These are phyloP conservation scores for Steatornis caripensis DNA, from an alignment of 2,113 vertebrate genomes.

Conservation along the genomic window DNA sequence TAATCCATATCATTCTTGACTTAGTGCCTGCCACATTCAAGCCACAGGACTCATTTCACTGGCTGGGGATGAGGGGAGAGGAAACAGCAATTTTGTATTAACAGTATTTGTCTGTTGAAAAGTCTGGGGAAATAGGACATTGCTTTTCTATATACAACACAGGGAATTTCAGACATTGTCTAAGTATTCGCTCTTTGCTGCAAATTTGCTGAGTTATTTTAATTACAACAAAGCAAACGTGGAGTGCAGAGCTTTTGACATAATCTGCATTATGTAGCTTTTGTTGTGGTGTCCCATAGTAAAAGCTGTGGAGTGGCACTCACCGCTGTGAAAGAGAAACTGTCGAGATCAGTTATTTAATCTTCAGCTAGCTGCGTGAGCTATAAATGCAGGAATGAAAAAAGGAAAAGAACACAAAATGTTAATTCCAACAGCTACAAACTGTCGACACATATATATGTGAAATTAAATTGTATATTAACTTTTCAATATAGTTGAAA, in stretches of 20 bases:
- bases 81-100: neutral
- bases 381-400: neutral
- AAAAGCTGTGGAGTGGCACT: neutral
- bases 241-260: neutral
- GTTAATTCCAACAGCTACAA: neutral
- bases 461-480: neutral
- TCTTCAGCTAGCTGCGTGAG: neutral
- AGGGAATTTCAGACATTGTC: neutral
- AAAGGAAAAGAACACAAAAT: neutral
- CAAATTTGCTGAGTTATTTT: neutral
- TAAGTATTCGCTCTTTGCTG: conserved; percentile 12
- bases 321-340: neutral
- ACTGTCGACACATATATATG: fast-evolving
- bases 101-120: neutral
- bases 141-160: neutral
- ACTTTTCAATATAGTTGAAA: neutral
- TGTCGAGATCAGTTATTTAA: neutral
- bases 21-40: neutral
- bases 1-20: fast-evolving
- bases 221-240: neutral
- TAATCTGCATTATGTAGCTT: neutral
- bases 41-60: neutral
- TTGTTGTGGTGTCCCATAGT: neutral
- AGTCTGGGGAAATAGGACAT: neutral
- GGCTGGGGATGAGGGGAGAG: neutral